These are phyloP conservation scores for Neuroterus valhalla DNA, from an alignment of 1,140 invertebrate genomes.

Conservation along the genomic window DNA sequence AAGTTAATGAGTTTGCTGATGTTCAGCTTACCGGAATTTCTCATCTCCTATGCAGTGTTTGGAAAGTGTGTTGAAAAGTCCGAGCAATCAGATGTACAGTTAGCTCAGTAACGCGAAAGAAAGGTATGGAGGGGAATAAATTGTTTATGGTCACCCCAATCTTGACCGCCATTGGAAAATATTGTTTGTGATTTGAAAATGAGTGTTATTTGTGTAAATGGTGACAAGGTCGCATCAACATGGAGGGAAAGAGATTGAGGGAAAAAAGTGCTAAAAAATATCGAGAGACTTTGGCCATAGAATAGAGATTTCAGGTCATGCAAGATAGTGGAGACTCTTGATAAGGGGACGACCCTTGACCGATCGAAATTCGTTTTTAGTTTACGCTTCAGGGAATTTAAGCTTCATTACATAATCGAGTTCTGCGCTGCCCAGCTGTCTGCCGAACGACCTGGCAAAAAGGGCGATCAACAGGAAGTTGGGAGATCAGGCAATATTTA, in stretches of 20 bases:
- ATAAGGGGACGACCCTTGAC: constrained; percentile 30
- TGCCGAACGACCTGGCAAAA: constrained; percentile 26
- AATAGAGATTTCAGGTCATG: neutral
- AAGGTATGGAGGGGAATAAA: neutral
- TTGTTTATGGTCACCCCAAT: constrained; percentile 7
- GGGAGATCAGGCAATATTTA: constrained; percentile 27
- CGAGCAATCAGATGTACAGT: constrained; percentile 23
- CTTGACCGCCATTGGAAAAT: neutral
- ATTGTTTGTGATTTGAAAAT: neutral
- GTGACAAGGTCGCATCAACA: neutral
- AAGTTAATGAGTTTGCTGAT: neutral
- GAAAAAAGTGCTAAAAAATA: neutral
- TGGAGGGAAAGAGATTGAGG: neutral
- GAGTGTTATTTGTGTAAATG: neutral
- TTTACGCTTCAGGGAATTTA: constrained; percentile 47
- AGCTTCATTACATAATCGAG: constrained; percentile 59
- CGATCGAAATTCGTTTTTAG: constrained; percentile 43
- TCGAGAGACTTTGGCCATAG: neutral
- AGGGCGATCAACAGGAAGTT: constrained; percentile 12
- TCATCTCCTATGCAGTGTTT: neutral
- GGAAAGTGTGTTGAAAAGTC: constrained; percentile 15
- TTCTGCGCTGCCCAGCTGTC: constrained; percentile 63
- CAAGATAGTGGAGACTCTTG: constrained; percentile 1
- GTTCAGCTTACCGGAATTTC: neutral
- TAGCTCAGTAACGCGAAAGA: neutral